Base-by-base conservation (phyloP, 2,888 invertebrate genomes). In the Neelides folsomi region DNA sequence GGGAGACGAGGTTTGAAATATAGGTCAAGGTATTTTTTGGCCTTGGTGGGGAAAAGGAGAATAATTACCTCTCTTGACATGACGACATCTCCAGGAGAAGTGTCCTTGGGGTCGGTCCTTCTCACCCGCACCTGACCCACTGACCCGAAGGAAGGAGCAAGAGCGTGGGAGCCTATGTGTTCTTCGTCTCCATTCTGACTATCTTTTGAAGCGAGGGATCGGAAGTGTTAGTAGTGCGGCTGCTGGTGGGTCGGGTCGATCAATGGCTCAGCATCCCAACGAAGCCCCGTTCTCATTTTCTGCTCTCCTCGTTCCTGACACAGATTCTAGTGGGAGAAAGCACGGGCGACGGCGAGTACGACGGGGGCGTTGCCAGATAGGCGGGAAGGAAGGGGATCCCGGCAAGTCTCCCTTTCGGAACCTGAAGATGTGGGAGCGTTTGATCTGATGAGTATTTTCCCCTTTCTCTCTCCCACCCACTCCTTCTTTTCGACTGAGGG, bases 1-100 rank as follows among this genome's bases (percentile, higher is more conserved):
- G 3, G 7, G 27, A 27, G 27, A 27, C 7, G 27, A 27, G 27
- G 3, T 27, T 27, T 27, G 7, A 7, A 27, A 27, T 27, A 27
- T 27, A 27, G 27, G 27, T 27, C 27, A 27, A 27, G 27, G 27
- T 27, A 27, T 27, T 27, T 27, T 27, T 3, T 5, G 7, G 27
- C 4, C 4, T 27, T 27, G 27, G 7, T 27, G 27, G 27, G 12
- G 27, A 19, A 45, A 45, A 12, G 12, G 10, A 13, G 18, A 12
- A 2, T 19, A 10, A 36, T 63, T 70, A 73, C 73, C 73, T 73
- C 73, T 71, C 73, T 73, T 72, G 73, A 73, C 73, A 73, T 73
- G 71, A 73, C 72, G 72, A 72, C 73, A 73, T 73, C 69, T 70
- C 58, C 59, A 34, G 36, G 53, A 35, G 55, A 43, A 53, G 50